Base-by-base conservation (phyloP, 2,113 vertebrate genomes). In the Oxygymnocypris stewartii region DNA sequence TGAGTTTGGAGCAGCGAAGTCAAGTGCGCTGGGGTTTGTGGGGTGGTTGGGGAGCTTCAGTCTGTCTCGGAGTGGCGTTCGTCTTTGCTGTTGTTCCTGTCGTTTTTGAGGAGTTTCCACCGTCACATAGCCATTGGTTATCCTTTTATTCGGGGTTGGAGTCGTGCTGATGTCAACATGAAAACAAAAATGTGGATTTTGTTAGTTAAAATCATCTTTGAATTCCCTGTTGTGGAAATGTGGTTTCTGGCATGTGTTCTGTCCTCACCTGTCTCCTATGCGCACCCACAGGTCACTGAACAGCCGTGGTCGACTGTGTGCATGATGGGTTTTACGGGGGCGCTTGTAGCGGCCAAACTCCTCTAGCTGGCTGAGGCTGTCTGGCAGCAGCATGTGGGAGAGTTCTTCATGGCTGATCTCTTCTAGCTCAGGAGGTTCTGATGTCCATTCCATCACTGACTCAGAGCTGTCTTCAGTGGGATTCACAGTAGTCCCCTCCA, bases 211-310 rank as follows among this genome's bases (percentile, higher is more conserved):
- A 82, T 18, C 28, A 82, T 28, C 28, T 31, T 51, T 59, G 6
- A 44, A 83, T 28, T 77, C 77, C 28, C 4, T 28, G 35, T 11
- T 51, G 18, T 84, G 18, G 28, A 35, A 31, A 76, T 76, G 40
- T 76, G 40, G 25, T 67, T 67, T 78, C 67, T 54, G 69, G 71
- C 25, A 76, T 44, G 31, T 13, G 59, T 67, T 18, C 10, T 61
- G 10, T 35, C 4, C 57, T 96, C 90, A 99, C 98, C 98, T 95
- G 88, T 97, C 96, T 88, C 96, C 97, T 31, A 99, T 96, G 89
- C 98, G 97, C 87, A 99, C 98, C 98, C 98, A 99, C 85, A 99
- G 95, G 93, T 99, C 98, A 14, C 96, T 99, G 94, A 99, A 99
- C 87, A 99, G 96, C 63, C 98, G 93, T 0, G 96, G 96, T 74